phyloP scores from a whole-genome alignment of 2,113 vertebrate genomes.

The Prietella phreatophila region DNA sequence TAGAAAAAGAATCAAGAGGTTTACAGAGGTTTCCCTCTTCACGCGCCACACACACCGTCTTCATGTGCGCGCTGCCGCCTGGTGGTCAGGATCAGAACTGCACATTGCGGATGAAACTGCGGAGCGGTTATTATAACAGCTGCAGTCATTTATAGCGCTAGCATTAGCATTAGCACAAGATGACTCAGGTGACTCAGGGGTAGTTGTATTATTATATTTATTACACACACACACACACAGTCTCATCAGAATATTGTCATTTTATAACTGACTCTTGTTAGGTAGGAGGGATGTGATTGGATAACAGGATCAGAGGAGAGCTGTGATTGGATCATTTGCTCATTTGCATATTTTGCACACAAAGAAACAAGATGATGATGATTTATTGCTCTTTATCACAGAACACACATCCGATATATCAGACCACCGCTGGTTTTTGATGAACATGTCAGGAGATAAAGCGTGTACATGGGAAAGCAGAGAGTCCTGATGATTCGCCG shows the following conservation, averaged over 20 bases:
- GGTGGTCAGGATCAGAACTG: constrained; percentile 18
- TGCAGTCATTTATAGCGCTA: background rate
- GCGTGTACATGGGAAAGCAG: background rate
- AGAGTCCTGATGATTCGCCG: no score
- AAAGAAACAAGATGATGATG: background rate
- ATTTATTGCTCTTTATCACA: background rate
- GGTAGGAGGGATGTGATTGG: background rate
- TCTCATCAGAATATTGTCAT: background rate
- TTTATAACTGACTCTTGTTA: background rate
- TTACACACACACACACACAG: background rate
- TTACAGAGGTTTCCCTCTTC: background rate
- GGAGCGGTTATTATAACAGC: background rate
- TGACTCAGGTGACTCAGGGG: background rate
- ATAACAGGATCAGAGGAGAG: background rate
- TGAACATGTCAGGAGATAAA: no score
- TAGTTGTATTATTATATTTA: background rate
- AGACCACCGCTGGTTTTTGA: background rate
- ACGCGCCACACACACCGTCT: background rate
- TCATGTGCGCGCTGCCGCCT: constrained; percentile 29
- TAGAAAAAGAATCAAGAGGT: no score
- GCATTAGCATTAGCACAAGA: background rate
- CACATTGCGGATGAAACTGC: constrained; percentile 6
- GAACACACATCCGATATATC: background rate
- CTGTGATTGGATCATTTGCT: background rate
- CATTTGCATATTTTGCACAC: background rate